Conservation (phyloP, 2,113 vertebrate genomes). For the Ptychochromis oligacanthus region DNA sequence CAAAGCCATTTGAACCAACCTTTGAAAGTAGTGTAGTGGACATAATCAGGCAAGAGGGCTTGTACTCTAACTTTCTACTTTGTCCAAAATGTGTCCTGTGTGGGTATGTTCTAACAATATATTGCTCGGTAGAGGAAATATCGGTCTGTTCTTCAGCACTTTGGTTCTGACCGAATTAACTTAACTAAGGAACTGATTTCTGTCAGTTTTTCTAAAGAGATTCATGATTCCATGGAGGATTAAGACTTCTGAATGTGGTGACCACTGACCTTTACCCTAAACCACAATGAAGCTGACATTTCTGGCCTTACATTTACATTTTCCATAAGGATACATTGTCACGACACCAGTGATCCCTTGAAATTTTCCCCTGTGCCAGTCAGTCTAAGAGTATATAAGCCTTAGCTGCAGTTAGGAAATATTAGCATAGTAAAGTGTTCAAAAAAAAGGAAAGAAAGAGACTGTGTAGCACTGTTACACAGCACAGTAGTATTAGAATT, state of each 20-base stretch:
- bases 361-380: background rate
- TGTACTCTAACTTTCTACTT: background rate
- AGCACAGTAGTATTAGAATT: background rate
- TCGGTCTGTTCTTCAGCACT: background rate
- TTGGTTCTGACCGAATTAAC: background rate
- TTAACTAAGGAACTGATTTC: background rate
- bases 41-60: background rate
- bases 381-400: background rate
- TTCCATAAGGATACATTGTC: background rate
- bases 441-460: background rate
- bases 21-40: background rate
- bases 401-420: background rate
- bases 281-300: background rate
- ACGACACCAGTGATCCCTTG: background rate
- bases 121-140: background rate
- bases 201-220: background rate
- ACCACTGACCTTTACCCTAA: background rate
- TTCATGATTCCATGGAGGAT: background rate
- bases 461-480: background rate
- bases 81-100: background rate
- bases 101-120: background rate
- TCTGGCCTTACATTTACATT: background rate
- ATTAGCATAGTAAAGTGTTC: background rate
- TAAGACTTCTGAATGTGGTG: background rate
- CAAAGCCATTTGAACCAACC: background rate